These are phyloP conservation scores for Falco cherrug DNA, from an alignment of 2,797 vertebrate genomes.

Conservation along the genomic window DNA sequence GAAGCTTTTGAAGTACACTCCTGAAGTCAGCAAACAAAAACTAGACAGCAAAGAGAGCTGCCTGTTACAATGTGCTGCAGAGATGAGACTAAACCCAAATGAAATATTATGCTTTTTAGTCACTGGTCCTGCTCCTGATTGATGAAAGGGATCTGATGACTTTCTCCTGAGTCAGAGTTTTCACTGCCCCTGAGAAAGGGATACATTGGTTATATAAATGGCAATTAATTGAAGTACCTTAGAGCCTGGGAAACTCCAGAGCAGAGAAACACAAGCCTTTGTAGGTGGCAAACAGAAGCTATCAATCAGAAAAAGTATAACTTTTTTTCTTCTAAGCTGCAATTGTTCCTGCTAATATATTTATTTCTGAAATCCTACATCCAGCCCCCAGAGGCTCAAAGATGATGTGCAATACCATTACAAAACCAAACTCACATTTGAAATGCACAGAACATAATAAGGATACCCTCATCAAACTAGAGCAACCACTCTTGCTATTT, in stretches of 20 bases:
- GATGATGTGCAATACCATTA: constrained; percentile 24
- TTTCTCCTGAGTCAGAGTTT: constrained; percentile 65
- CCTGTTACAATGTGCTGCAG: not conserved
- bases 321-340: not conserved
- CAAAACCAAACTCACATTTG: constrained; percentile 10
- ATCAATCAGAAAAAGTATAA: not conserved
- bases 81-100: constrained; percentile 30
- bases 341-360: constrained; percentile 29
- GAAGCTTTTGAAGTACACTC: constrained; percentile 27
- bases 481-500: constrained; percentile 26
- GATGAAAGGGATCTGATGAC: constrained; percentile 41
- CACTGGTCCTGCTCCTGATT: not conserved
- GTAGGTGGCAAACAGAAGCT: not conserved
- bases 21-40: constrained; percentile 46
- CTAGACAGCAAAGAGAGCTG: constrained; percentile 3
- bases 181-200: constrained; percentile 42
- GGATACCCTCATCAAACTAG: constrained; percentile 50
- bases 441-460: constrained; percentile 37
- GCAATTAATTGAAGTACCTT: constrained; percentile 47
- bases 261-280: constrained; percentile 23
- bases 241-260: constrained; percentile 52
- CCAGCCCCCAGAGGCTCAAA: not conserved
- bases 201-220: constrained; percentile 38
- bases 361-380: constrained; percentile 41
- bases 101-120: constrained; percentile 49